phyloP scores from a whole-genome alignment of 2,113 vertebrate genomes.

The Brachionichthys hirsutus region DNA sequence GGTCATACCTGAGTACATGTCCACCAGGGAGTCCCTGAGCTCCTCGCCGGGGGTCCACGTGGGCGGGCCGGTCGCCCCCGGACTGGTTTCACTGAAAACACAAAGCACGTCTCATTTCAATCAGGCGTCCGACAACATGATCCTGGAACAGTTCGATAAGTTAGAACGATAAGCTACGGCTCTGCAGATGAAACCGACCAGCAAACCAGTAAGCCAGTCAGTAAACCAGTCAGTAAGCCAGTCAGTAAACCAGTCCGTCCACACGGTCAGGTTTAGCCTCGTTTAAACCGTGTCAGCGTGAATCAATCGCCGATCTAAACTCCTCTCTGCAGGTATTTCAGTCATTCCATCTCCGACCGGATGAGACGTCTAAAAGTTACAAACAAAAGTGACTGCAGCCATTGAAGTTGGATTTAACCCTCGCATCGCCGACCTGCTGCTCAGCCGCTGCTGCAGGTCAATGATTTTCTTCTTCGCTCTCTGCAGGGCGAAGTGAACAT shows the following conservation, averaged over 20 bases:
- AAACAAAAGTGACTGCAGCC: too few relatives aligned
- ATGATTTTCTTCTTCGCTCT: slow-evolving; percentile 70
- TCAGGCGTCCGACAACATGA: background rate
- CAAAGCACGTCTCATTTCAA: background rate
- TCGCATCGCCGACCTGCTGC: slow-evolving; percentile 49
- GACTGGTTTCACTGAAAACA: slow-evolving; percentile 55
- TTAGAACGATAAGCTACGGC: background rate
- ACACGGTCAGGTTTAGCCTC: too few relatives aligned
- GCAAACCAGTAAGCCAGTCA: too few relatives aligned
- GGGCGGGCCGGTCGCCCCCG: slow-evolving; percentile 24
- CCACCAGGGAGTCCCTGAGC: slow-evolving; percentile 65
- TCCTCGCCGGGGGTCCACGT: slow-evolving; percentile 53
- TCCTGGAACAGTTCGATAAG: background rate
- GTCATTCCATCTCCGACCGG: too few relatives aligned
- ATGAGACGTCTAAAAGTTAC: too few relatives aligned
- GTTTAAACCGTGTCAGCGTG: too few relatives aligned
- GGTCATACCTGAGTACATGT: slow-evolving; percentile 66
- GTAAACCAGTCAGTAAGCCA: too few relatives aligned
- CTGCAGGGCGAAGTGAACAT: slow-evolving; percentile 67
- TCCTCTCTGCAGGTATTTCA: too few relatives aligned
- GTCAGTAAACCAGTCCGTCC: too few relatives aligned
- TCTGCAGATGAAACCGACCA: too few relatives aligned
- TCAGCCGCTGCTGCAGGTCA: slow-evolving; percentile 60
- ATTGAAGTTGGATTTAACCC: background rate
- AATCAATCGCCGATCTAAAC: too few relatives aligned